These are phyloP conservation scores for Lithophane semibrunnea DNA, from an alignment of 2,888 invertebrate genomes.

Conservation along the genomic window DNA sequence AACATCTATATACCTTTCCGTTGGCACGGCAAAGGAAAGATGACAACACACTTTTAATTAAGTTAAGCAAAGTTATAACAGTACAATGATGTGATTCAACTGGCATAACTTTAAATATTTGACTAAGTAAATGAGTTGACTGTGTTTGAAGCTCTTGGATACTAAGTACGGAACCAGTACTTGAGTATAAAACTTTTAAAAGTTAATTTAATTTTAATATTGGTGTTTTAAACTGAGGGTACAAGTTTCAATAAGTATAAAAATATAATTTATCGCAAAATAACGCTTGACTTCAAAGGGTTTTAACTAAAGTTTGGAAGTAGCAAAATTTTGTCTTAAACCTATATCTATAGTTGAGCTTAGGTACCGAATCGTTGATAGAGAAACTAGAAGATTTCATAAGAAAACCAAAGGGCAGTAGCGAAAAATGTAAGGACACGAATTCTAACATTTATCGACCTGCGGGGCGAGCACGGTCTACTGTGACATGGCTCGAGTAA, in stretches of 20 bases:
- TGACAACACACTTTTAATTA: slow-evolving; percentile 36
- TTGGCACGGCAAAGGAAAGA: slow-evolving; percentile 36
- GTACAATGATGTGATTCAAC: slow-evolving; percentile 43
- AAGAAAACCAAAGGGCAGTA: slow-evolving; percentile 19
- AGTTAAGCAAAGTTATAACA: slow-evolving; percentile 55
- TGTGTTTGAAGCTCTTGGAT: slow-evolving; percentile 37
- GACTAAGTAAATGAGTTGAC: slow-evolving; percentile 48
- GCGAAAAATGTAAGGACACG: slow-evolving; percentile 6
- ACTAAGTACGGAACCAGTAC: slow-evolving; percentile 34
- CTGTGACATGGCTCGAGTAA: too few relatives aligned
- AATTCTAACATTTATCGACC: slow-evolving; percentile 21
- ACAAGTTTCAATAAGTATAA: slow-evolving; percentile 44
- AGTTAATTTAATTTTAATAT: slow-evolving; percentile 24
- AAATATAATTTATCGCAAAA: slow-evolving; percentile 58
- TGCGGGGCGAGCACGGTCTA: too few relatives aligned
- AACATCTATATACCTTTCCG: slow-evolving; percentile 33
- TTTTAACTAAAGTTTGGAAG: slow-evolving; percentile 33
- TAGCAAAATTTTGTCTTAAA: slow-evolving; percentile 47
- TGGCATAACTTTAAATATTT: slow-evolving; percentile 61
- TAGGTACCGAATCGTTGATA: slow-evolving; percentile 26
- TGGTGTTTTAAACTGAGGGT: slow-evolving; percentile 29
- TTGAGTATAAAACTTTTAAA: slow-evolving; percentile 37
- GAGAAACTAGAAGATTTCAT: slow-evolving; percentile 14
- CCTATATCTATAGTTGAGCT: slow-evolving; percentile 65
- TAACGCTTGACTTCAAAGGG: slow-evolving; percentile 28